Conservation (phyloP, 2,113 vertebrate genomes). For the Piaya cayana region DNA sequence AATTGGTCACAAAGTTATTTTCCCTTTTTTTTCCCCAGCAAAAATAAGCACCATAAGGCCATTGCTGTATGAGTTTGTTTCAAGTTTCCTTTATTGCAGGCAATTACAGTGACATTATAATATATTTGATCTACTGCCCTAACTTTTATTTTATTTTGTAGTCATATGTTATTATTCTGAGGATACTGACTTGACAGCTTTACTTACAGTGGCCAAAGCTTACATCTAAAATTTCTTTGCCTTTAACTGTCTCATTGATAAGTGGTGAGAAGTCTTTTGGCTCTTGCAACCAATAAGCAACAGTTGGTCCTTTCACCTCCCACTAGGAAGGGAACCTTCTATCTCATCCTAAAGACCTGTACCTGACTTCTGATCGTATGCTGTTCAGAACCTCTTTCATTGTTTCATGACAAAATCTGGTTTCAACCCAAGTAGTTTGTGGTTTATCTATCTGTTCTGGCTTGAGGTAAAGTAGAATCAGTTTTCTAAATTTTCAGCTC, state of each 20-base stretch:
- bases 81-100: neutral
- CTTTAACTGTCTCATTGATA: neutral
- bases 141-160: neutral
- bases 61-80: fast-evolving
- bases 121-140: neutral
- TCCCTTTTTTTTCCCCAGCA: neutral
- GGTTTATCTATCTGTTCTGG: neutral
- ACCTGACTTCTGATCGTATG: neutral
- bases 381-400: neutral
- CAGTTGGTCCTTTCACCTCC: neutral
- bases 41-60: neutral
- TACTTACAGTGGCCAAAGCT: neutral
- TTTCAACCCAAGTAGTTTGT: neutral
- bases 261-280: neutral
- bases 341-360: neutral
- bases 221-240: neutral
- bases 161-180: neutral
- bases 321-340: neutral
- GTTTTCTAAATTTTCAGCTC: no score
- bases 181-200: neutral
- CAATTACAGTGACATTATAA: neutral
- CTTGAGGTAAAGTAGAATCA: no score
- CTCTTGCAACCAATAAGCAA: neutral
- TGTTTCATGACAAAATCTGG: neutral
- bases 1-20: neutral